Evolutionary conservation across 92 coral and sea anemone species (phyloP), one percentile per base, ranked within the genome.

Genomic region (Palythoa heliodiscus): DNA sequence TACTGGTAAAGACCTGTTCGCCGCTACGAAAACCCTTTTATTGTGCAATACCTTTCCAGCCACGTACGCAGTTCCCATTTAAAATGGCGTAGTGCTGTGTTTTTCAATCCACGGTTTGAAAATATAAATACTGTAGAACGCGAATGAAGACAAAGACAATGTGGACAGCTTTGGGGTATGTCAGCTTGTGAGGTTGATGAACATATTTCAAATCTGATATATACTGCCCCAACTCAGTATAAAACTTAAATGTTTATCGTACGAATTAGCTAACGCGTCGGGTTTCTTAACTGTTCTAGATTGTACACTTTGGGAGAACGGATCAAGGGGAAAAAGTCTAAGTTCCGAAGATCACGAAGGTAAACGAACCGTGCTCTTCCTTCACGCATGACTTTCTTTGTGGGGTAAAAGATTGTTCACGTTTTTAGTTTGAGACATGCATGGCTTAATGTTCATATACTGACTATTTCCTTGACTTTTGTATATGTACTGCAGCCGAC

Each of bases 141-240:
- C 74, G 61, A 80, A 80, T 80, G 84, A 80, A 63, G 63, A 80
- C 40, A 80, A 67, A 67, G 61, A 78, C 19, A 17, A 78, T 80
- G 84, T 80, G 84, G 84, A 80, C 84, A 47, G 84, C 84, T 40
- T 29, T 80, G 37, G 84, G 84, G 84, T 80, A 67, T n/a, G 74
- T 50, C 35, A n/a, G 16, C 2, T 37, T 14, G 20, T 13, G 19
- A 11, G n/a, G 11, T 57, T 77, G 68, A 22, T 77, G 68, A 22
- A 75, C 60, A 52, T 40, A 1, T 25, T 29, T 67, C 35, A 23
- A 79, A 12, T 39, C 83, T 79, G 7, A 13, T 63, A 22, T 80
- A 13, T 29, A n/a, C n/a, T 12, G 35, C 52, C 16, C 40, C 11
- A 24, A 13, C 17, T 43, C 50, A 43, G 50, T 43, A 43, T 35